Conservation (phyloP, 2,113 vertebrate species). For the Brienomyrus brachyistius region DNA sequence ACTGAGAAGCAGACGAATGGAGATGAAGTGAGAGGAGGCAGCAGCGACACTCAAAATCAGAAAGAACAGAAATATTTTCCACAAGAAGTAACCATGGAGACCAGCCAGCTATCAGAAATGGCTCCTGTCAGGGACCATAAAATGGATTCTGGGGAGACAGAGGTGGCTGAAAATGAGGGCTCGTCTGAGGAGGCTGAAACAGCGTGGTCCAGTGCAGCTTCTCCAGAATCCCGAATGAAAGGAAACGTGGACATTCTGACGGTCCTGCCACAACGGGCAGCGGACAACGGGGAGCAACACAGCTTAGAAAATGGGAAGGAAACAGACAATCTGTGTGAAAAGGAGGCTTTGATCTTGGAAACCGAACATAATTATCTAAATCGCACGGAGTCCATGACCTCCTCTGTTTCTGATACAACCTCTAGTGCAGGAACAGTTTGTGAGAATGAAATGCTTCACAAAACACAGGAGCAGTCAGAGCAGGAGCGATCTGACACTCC, state of each 20-base stretch:
- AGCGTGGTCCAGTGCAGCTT: slow-evolving; percentile 29
- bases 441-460: slow-evolving; percentile 51
- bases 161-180: slow-evolving; percentile 43
- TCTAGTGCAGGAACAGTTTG: slow-evolving; percentile 59
- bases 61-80: slow-evolving; percentile 36
- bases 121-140: slow-evolving; percentile 43
- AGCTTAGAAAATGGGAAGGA: slow-evolving; percentile 13
- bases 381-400: slow-evolving; percentile 56
- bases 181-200: slow-evolving; percentile 36
- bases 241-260: slow-evolving; percentile 22
- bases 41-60: slow-evolving; percentile 50
- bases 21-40: slow-evolving; percentile 48
- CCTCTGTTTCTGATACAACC: slow-evolving; percentile 56
- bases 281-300: slow-evolving; percentile 24
- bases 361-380: slow-evolving; percentile 46
- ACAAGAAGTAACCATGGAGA: slow-evolving; percentile 63
- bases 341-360: slow-evolving; percentile 44
- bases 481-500: slow-evolving; percentile 32
- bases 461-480: slow-evolving; percentile 39
- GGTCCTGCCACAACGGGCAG: slow-evolving; percentile 19
- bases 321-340: slow-evolving; percentile 28
- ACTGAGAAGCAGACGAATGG: slow-evolving; percentile 45
- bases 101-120: slow-evolving; percentile 50
- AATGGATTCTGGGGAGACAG: slow-evolving; percentile 43
- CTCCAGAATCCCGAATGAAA: slow-evolving; percentile 31